phyloP scores from a whole-genome alignment of 2,113 vertebrate genomes.

The Spea multiplicata region DNA sequence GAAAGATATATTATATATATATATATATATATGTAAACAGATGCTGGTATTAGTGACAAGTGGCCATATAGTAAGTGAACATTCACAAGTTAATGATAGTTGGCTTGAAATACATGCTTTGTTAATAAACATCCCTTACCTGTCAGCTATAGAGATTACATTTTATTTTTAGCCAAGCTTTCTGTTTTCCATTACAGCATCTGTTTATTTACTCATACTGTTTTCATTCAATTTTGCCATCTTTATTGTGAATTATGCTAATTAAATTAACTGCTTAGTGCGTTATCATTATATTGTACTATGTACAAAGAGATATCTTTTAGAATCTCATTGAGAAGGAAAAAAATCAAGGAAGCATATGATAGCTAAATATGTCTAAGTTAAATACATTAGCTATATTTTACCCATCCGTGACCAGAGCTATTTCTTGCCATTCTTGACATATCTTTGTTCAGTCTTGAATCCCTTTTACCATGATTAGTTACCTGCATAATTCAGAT shows the following conservation, averaged over 20 bases:
- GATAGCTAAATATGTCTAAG: neutral
- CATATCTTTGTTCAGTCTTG: too few species aligned
- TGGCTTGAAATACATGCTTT: too few species aligned
- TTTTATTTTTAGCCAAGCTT: neutral
- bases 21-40: too few species aligned
- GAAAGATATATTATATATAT: too few species aligned
- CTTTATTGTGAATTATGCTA: constrained; percentile 21
- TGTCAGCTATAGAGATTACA: constrained; percentile 3
- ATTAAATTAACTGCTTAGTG: constrained; percentile 21
- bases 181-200: constrained; percentile 21
- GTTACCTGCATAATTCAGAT: too few species aligned
- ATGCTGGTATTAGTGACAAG: too few species aligned
- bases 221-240: constrained; percentile 28
- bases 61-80: too few species aligned
- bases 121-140: neutral
- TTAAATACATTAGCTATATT: neutral
- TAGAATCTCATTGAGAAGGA: neutral
- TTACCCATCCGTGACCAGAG: neutral
- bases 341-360: neutral
- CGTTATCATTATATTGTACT: neutral
- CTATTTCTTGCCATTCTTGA: too few species aligned
- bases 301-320: neutral
- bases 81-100: too few species aligned
- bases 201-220: constrained; percentile 27
- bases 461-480: too few species aligned